Percentiles rank a stretch among this genome's conserved stretches.
Evolutionary conservation across 1,140 invertebrate genomes (phyloP).

Genomic region (Sipha flava): DNA sequence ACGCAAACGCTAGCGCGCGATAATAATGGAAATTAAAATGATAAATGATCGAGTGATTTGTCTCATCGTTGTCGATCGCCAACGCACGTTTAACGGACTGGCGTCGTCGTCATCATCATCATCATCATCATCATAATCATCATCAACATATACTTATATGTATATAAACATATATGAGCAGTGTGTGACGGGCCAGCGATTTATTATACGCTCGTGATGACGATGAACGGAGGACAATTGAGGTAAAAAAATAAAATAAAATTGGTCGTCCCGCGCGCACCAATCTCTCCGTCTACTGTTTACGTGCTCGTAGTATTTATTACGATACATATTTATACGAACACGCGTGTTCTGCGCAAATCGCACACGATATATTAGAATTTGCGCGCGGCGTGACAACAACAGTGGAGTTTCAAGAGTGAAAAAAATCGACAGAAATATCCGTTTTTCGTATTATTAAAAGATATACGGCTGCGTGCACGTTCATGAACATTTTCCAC

Average conservation of each 20-base stretch:
- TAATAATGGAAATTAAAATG: constrained; percentile 23
- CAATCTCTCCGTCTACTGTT: too few relatives aligned
- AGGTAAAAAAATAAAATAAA: too few relatives aligned
- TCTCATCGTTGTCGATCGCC: background rate
- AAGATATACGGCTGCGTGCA: background rate
- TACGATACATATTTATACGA: background rate
- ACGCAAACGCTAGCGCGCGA: background rate
- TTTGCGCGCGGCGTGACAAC: background rate
- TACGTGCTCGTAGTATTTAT: background rate
- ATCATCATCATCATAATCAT: background rate
- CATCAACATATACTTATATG: background rate
- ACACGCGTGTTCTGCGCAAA: background rate
- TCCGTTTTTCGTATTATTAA: background rate
- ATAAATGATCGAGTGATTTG: constrained; percentile 21
- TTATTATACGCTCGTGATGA: background rate
- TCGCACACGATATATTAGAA: background rate
- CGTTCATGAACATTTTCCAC: background rate
- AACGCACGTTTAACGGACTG: background rate
- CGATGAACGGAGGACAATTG: too few relatives aligned
- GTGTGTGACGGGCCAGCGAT: background rate
- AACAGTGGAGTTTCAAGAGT: background rate
- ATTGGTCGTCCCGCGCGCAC: background rate
- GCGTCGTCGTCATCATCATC: background rate
- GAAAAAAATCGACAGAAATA: background rate
- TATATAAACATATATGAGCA: background rate